Percentiles rank a stretch among this genome's conserved stretches.
Conservation (phyloP, 2,113 vertebrate species). For the Scatophagus argus region DNA sequence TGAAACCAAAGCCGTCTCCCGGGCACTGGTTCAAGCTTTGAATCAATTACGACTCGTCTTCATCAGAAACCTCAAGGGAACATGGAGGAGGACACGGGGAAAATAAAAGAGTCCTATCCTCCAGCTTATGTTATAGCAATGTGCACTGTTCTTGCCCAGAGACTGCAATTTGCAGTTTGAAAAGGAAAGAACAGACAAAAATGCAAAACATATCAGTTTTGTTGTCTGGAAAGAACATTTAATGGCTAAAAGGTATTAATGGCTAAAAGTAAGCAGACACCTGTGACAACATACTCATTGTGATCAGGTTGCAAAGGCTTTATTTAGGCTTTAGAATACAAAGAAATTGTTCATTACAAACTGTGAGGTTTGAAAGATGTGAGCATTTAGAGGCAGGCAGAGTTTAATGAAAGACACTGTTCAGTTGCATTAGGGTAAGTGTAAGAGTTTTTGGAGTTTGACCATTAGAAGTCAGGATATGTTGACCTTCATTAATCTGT, state of each 20-base stretch:
- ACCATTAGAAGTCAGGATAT: background rate
- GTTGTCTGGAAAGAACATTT: background rate
- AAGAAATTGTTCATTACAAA: background rate
- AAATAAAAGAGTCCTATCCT: conserved; percentile 32
- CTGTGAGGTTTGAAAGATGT: background rate
- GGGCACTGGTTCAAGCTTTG: conserved; percentile 42
- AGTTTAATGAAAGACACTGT: too few relatives aligned
- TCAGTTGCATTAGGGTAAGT: background rate
- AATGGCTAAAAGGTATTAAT: too few relatives aligned
- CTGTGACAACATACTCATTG: background rate
- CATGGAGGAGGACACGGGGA: conserved; percentile 17
- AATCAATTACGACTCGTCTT: conserved; percentile 53
- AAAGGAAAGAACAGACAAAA: background rate
- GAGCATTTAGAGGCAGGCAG: background rate
- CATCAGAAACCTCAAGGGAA: conserved; percentile 42
- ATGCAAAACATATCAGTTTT: background rate
- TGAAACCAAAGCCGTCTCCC: conserved; percentile 52
- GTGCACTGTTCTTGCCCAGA: conserved; percentile 4
- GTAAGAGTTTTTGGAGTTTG: background rate
- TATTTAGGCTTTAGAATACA: background rate
- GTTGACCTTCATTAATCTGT: background rate
- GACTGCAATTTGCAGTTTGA: conserved; percentile 1
- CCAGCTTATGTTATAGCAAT: conserved; percentile 17
- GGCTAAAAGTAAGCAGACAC: background rate
- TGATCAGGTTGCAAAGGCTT: background rate